Evolutionary conservation across 2,113 vertebrate species (phyloP), one percentile per base, ranked within the genome.

Genomic region (Recurvirostra avosetta): DNA sequence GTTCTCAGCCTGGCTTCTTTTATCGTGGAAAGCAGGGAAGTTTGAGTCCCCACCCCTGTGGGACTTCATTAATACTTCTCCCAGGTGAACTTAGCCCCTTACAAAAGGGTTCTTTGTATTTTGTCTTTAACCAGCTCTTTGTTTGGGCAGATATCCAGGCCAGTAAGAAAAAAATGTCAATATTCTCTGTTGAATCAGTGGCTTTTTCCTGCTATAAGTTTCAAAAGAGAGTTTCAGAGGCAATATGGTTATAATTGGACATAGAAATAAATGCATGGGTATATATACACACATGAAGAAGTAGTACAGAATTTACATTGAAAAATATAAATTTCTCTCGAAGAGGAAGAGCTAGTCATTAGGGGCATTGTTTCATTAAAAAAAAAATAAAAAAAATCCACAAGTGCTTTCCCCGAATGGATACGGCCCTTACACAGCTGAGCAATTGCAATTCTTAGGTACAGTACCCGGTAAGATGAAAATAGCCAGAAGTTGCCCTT

Each of bases 21-120:
- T 88, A 85, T 67, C 9, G 26, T 76, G 94, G 76, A 96, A 97
- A 96, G 94, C 95, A 90, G 97, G 95, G 49, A 91, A 67, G 81
- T 79, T 96, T 85, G 96, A 97, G 83, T 95, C 83, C 90, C 76
- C 86, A 83, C 77, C 96, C 96, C 95, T 92, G 40, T 87, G 97
- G 97, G 97, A 97, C 86, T 96, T 97, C 96, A 96, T 98, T 98
- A 98, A 97, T 98, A 97, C 97, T 97, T 97, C 96, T 98, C 97
- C 88, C 97, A 97, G 97, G 97, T 98, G 97, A 97, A 97, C 96
- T 97, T 90, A 96, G 91, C 94, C 91, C 94, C 86, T 94, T 76
- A 98, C 97, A 98, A 98, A 98, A 97, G 97, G 56, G 72, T 92
- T 96, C 98, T 98, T 98, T 98, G 98, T 98, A 90, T 97, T 96